Conservation (phyloP, 2,113 vertebrate genomes). For the Geothlypis trichas region DNA sequence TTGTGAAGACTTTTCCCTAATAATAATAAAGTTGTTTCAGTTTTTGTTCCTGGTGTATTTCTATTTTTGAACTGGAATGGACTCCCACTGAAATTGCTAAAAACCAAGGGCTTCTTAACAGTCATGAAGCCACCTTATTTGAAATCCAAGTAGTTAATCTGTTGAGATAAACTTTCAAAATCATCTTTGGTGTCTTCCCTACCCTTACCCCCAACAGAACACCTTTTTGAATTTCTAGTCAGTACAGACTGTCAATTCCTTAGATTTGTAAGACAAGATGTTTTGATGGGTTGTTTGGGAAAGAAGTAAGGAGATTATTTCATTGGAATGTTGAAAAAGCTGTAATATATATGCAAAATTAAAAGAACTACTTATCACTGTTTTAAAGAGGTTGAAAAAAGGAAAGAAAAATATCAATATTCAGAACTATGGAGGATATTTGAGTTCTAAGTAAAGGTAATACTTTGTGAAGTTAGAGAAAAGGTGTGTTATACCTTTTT, state of each 20-base stretch:
- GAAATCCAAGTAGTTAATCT: not conserved
- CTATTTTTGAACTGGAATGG: not conserved
- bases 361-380: not conserved
- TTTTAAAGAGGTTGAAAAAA: not conserved
- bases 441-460: not conserved
- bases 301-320: not conserved
- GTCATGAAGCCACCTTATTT: not conserved
- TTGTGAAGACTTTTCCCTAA: not conserved
- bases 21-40: not conserved
- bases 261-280: not conserved
- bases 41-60: not conserved
- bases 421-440: not conserved
- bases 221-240: not conserved
- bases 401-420: not conserved
- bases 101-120: not conserved
- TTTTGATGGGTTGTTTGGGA: not conserved
- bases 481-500: not conserved
- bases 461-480: not conserved
- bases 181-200: not conserved
- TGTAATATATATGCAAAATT: not conserved
- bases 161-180: not conserved
- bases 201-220: rapidly evolving
- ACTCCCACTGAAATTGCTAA: not conserved
- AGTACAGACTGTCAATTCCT: not conserved
- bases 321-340: not conserved